Conservation (phyloP, 1,140 invertebrate genomes). For the Brachystomella parvula region DNA sequence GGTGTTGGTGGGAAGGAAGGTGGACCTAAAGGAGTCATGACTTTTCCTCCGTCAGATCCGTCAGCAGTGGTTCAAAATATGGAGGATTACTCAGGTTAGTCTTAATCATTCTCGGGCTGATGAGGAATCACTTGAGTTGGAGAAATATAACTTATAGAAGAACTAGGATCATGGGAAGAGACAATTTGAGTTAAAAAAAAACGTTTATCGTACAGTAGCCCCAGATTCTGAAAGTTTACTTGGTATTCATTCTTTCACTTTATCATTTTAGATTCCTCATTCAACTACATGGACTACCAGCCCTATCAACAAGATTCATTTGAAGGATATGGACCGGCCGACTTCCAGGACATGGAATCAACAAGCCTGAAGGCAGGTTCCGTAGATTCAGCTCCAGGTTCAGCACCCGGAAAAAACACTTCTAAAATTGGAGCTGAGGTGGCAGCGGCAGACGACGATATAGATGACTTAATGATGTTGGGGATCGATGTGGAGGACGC, state of each 20-base stretch:
- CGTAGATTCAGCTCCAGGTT: too few species aligned
- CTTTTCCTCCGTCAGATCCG: constrained; percentile 20
- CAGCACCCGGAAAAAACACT: too few species aligned
- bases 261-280: neutral
- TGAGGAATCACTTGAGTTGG: too few species aligned
- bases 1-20: constrained; percentile 15
- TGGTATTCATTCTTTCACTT: too few species aligned
- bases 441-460: constrained; percentile 25
- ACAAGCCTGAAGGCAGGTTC: neutral
- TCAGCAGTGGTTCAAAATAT: neutral
- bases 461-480: constrained; percentile 35
- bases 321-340: constrained; percentile 28
- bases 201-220: neutral
- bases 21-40: constrained; percentile 4
- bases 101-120: constrained; percentile 1
- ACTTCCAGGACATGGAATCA: constrained; percentile 25
- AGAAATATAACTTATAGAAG: too few species aligned
- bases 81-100: neutral
- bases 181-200: neutral
- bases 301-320: constrained; percentile 26
- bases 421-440: neutral
- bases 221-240: neutral
- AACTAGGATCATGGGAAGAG: too few species aligned
- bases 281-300: constrained; percentile 25
- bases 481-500: constrained; percentile 36